Evolutionary conservation across 2,888 invertebrate species (phyloP).

Genomic region (Syrista parreyssii): DNA sequence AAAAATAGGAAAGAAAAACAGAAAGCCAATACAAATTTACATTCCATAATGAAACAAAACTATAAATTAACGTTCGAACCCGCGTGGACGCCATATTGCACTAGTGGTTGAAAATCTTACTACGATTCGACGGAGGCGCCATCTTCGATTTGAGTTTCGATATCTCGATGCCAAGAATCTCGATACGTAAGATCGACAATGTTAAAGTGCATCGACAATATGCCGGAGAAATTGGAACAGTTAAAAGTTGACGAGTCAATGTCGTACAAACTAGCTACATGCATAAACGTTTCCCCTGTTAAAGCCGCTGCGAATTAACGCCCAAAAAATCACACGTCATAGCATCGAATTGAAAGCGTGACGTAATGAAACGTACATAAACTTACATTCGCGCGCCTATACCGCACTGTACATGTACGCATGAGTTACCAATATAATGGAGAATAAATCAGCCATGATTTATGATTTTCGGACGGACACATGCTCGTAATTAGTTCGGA

Average conservation of each 20-base stretch:
- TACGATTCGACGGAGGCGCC: neutral
- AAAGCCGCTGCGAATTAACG: constrained; percentile 13
- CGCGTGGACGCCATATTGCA: neutral
- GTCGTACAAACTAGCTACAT: constrained; percentile 38
- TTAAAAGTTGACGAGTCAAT: constrained; percentile 33
- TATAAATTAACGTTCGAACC: neutral
- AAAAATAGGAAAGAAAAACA: constrained; percentile 6
- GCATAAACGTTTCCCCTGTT: constrained; percentile 36
- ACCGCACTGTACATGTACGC: neutral
- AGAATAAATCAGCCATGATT: constrained; percentile 13
- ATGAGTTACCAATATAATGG: neutral
- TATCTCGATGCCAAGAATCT: neutral
- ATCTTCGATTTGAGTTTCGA: neutral
- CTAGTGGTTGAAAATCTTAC: neutral
- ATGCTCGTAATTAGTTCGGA: neutral
- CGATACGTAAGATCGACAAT: neutral
- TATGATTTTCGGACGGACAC: constrained; percentile 10
- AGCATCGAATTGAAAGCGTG: constrained; percentile 1
- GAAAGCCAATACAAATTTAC: constrained; percentile 21
- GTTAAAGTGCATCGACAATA: constrained; percentile 21
- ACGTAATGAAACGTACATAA: neutral
- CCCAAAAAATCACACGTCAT: constrained; percentile 16
- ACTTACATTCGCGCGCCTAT: neutral
- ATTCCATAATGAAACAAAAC: neutral
- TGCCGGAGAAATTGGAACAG: constrained; percentile 35